These are phyloP conservation scores for Tenrec ecaudatus DNA, from an alignment of 2,113 vertebrate species.

Conservation along the genomic window DNA sequence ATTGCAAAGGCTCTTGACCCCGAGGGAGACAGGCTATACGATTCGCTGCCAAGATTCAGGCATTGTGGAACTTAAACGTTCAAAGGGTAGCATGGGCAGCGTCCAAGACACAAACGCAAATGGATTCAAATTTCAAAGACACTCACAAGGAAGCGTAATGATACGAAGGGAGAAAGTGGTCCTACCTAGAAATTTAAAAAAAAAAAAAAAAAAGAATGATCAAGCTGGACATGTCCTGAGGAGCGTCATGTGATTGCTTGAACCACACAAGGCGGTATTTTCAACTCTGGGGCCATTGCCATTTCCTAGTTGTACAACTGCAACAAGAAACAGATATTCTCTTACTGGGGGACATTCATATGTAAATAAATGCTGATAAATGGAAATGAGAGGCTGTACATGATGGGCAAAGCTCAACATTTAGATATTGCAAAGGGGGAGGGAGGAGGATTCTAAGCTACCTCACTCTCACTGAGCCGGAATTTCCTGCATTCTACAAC, in stretches of 20 bases:
- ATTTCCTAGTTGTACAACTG: constrained; percentile 78
- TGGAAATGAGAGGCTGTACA: constrained; percentile 88
- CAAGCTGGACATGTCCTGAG: constrained; percentile 56
- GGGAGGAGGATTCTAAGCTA: not conserved
- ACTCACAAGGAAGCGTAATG: constrained; percentile 5
- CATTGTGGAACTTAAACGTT: not conserved
- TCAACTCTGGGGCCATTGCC: constrained; percentile 65
- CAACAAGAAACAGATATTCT: constrained; percentile 83
- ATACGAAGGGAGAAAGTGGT: not conserved
- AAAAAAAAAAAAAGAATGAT: constrained; percentile 62
- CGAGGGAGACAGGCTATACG: not conserved
- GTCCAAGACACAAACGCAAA: too few species aligned
- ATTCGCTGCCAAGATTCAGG: constrained; percentile 58
- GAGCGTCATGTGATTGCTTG: constrained; percentile 67
- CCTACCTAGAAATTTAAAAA: constrained; percentile 50
- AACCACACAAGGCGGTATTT: constrained; percentile 20
- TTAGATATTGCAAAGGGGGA: constrained; percentile 12
- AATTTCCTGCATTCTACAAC: constrained; percentile 24
- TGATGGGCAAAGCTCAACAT: constrained; percentile 82
- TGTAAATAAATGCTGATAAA: constrained; percentile 90
- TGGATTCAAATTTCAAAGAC: constrained; percentile 19
- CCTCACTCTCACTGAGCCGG: constrained; percentile 70
- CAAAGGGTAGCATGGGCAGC: too few species aligned
- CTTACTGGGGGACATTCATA: constrained; percentile 86
- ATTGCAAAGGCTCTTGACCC: not conserved